Conservation (phyloP, 2,888 invertebrate genomes). For the Melanostoma scalare region DNA sequence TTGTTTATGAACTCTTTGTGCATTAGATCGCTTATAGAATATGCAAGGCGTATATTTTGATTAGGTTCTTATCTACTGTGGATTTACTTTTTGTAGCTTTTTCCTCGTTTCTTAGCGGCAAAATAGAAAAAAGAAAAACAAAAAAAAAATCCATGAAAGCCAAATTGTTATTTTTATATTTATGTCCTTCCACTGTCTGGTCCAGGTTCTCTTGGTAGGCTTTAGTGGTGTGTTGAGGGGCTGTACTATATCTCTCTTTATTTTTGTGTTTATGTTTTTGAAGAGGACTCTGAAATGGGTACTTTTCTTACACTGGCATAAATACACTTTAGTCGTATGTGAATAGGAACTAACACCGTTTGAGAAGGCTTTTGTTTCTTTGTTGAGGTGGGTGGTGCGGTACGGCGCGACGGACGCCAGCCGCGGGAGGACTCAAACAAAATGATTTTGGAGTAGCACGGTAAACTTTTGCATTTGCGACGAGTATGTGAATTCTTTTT, state of each 20-base stretch:
- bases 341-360: slow-evolving; percentile 40
- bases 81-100: slow-evolving; percentile 55
- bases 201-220: neutral
- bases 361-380: slow-evolving; percentile 30
- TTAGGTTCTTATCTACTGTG: slow-evolving; percentile 71
- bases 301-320: slow-evolving; percentile 57
- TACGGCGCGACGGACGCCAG: neutral
- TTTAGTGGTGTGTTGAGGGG: slow-evolving; percentile 5
- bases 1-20: slow-evolving; percentile 58
- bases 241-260: slow-evolving; percentile 36
- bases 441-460: slow-evolving; percentile 39
- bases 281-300: slow-evolving; percentile 45
- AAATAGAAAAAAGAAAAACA: slow-evolving; percentile 11
- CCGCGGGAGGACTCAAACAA: slow-evolving; percentile 31
- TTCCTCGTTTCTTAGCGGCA: slow-evolving; percentile 13
- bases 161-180: slow-evolving; percentile 72
- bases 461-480: slow-evolving; percentile 59
- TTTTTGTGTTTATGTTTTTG: slow-evolving; percentile 60
- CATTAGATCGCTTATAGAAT: slow-evolving; percentile 41
- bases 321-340: slow-evolving; percentile 39
- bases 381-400: neutral
- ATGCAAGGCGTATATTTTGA: slow-evolving; percentile 66
- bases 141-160: slow-evolving; percentile 53
- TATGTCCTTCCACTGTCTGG: slow-evolving; percentile 66
- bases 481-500: slow-evolving; percentile 46